Conservation (phyloP, 2,888 invertebrate species). For the Drosophila vallismaia region DNA sequence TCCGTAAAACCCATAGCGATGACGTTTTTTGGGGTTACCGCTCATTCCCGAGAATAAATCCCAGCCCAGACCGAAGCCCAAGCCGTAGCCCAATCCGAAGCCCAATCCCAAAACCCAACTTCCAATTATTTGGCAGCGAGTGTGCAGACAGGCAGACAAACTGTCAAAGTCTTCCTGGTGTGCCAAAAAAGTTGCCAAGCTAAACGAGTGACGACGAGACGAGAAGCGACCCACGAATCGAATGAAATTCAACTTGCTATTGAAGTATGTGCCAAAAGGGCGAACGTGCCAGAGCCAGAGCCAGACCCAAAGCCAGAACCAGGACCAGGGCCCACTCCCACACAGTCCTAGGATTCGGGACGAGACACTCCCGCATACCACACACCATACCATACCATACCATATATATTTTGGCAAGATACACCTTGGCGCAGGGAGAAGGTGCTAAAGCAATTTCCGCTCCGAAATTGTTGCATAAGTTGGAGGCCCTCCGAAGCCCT, state of each 20-base stretch:
- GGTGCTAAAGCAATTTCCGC: constrained; percentile 81
- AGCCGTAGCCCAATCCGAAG: neutral
- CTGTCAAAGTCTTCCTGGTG: constrained; percentile 69
- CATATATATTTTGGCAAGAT: constrained; percentile 11
- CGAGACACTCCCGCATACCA: constrained; percentile 26
- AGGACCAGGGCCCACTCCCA: too few species aligned
- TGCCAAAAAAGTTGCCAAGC: constrained; percentile 77
- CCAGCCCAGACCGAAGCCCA: neutral
- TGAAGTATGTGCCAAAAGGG: constrained; percentile 80
- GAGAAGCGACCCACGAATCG: constrained; percentile 57
- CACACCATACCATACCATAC: neutral
- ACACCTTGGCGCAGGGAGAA: constrained; percentile 51
- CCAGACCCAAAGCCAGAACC: constrained; percentile 2
- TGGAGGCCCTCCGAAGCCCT: constrained; percentile 58
- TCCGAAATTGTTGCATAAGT: constrained; percentile 81
- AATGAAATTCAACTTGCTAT: constrained; percentile 79
- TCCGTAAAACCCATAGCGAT: constrained; percentile 69
- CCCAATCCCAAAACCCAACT: constrained; percentile 8
- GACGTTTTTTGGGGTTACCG: constrained; percentile 61
- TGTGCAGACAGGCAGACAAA: constrained; percentile 65
- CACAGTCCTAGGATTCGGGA: neutral
- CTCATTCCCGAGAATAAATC: constrained; percentile 3
- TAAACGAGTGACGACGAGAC: constrained; percentile 70
- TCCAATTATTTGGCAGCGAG: constrained; percentile 11
- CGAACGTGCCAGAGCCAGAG: constrained; percentile 59